Base-by-base conservation (phyloP, 2,113 vertebrate genomes). In the Myrmecobius fasciatus region DNA sequence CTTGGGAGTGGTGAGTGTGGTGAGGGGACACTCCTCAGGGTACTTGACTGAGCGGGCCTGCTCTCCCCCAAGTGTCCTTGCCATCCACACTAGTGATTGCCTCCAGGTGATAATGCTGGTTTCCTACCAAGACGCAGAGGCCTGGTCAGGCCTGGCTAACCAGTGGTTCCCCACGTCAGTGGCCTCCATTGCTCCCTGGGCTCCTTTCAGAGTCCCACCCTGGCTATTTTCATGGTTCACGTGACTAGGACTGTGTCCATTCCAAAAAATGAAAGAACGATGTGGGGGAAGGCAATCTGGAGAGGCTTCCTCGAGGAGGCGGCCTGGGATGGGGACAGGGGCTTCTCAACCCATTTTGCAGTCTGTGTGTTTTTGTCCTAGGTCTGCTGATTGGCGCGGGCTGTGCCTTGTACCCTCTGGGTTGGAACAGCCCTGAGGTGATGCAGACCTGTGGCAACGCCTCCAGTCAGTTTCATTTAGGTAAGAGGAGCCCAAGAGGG, bases 391-490 rank as follows among this genome's bases (percentile, higher is more conserved):
- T 98, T 96, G 97, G 98, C 89, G 98, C 98, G 91, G 98, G 98
- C 94, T 98, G 98, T 96, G 98, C 97, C 47, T 96, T 98, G 90
- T 98, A 98, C 49, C 98, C 98, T 43, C 97, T 98, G 97, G 98
- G 98, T 94, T 98, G 98, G 98, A 98, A 98, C 94, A 98, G 97
- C 53, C 97, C 97, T 0, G 98, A 98, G 90, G 97, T 98, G 97
- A 98, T 98, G 97, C 98, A 98, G 96, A 98, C 98, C 8, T 98
- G 98, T 49, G 98, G 98, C 48, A 98, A 98, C 94, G 75, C 95
- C 93, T 98, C 98, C 97, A 98, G 97, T 97, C 98, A 98, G 96
- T 98, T 98, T 97, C 98, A 96, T 52, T 97, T 98, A 97, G 98
- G 98, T 98, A 98, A 98, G 97, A 43, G 43, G 53, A 25, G 12